These are phyloP conservation scores for Andrena chrysosceles DNA, from an alignment of 2,888 invertebrate genomes.

Conservation along the genomic window DNA sequence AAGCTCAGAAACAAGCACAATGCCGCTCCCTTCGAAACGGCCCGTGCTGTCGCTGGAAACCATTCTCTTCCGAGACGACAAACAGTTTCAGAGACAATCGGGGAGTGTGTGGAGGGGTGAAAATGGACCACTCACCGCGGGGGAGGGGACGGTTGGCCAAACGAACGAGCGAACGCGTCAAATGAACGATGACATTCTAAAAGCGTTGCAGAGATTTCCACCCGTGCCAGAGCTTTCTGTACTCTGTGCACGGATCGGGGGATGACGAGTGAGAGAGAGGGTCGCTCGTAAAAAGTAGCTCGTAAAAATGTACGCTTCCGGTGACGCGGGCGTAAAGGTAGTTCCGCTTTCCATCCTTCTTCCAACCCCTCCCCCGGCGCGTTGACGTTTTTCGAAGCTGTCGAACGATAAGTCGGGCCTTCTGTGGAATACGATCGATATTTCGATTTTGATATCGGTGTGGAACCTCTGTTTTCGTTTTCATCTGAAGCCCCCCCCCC, in stretches of 20 bases:
- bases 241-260: not conserved
- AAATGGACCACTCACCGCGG: constrained; percentile 37
- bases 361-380: not conserved
- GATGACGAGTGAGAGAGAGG: constrained; percentile 17
- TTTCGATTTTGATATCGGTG: not conserved
- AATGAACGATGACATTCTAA: constrained; percentile 56
- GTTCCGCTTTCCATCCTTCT: constrained; percentile 48
- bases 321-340: constrained; percentile 60
- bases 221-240: not conserved
- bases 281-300: constrained; percentile 52
- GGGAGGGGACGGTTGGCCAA: not conserved
- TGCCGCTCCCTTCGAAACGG: not conserved
- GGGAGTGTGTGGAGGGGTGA: constrained; percentile 3
- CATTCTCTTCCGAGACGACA: constrained; percentile 13
- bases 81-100: constrained; percentile 41
- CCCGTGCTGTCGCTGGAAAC: constrained; percentile 13
- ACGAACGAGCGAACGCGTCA: constrained; percentile 48
- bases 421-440: constrained; percentile 12
- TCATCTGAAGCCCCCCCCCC: too few species aligned
- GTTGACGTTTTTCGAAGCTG: constrained; percentile 31
- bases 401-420: constrained; percentile 19
- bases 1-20: not conserved
- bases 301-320: constrained; percentile 61
- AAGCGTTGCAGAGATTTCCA: constrained; percentile 42
- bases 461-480: not conserved